Percentiles rank a stretch among this genome's conserved stretches.
phyloP scores from a whole-genome alignment of 2,797 vertebrate species.

The Thamnophis elegans region DNA sequence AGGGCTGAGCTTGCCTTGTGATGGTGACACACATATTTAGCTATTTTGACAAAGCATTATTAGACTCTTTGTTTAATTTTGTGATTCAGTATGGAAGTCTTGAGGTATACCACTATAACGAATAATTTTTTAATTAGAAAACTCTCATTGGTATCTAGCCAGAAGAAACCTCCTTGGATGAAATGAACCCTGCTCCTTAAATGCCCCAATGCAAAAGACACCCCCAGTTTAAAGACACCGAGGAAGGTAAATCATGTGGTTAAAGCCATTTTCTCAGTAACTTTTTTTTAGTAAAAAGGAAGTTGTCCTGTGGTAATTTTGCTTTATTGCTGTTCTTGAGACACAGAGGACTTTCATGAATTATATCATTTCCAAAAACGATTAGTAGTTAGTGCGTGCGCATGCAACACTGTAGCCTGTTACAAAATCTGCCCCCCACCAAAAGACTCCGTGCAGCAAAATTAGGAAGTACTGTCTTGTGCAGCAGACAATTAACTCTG shows the following conservation, averaged over 20 bases:
- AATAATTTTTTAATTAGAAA: neutral
- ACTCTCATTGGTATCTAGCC: neutral
- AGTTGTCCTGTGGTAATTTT: too few species aligned
- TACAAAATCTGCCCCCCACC: neutral
- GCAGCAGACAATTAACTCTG: neutral
- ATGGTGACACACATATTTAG: neutral
- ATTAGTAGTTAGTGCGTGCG: neutral
- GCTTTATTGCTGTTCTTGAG: neutral
- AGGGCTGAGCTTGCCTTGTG: neutral
- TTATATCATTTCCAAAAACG: neutral
- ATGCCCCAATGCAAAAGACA: neutral
- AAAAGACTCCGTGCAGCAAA: neutral
- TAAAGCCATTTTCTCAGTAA: neutral
- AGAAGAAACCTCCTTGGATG: neutral
- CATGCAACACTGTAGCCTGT: neutral
- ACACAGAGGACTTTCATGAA: neutral
- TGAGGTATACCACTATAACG: neutral
- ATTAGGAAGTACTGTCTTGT: neutral
- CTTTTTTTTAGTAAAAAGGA: neutral
- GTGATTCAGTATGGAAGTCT: neutral
- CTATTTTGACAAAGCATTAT: neutral
- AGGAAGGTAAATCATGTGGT: neutral
- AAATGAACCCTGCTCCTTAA: neutral
- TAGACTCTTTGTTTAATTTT: neutral
- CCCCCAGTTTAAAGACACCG: neutral